Evolutionary conservation across 2,797 vertebrate genomes (phyloP).

Genomic region (Siniperca undulata): DNA sequence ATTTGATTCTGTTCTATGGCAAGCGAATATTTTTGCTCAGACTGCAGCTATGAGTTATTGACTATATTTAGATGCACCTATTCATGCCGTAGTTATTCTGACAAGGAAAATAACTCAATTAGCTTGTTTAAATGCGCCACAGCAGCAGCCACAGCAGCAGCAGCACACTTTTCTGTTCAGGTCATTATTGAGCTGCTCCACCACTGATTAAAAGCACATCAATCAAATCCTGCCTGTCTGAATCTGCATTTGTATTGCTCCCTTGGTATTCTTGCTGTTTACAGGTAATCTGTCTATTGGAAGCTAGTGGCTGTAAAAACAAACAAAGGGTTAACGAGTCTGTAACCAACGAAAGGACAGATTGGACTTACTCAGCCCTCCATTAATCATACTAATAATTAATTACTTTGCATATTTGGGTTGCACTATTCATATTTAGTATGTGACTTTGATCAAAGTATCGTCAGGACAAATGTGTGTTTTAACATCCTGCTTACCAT

Average conservation of each 20-base stretch:
- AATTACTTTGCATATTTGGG: conserved; percentile 33
- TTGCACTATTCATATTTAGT: conserved; percentile 17
- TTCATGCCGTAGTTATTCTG: conserved; percentile 3
- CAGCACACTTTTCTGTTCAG: conserved; percentile 7
- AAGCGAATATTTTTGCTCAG: not conserved
- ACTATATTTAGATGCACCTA: not conserved
- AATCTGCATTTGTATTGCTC: conserved; percentile 43
- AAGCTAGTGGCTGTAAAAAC: conserved; percentile 14
- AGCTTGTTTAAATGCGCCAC: not conserved
- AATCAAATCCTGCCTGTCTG: conserved; percentile 30
- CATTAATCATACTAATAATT: conserved; percentile 38
- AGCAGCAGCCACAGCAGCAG: not conserved
- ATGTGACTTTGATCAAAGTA: conserved; percentile 17
- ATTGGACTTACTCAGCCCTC: conserved; percentile 38
- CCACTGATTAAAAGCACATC: conserved; percentile 32
- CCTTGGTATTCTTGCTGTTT: conserved; percentile 29
- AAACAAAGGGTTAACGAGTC: conserved; percentile 24
- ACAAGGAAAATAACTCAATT: not conserved
- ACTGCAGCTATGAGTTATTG: not conserved
- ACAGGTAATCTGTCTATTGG: conserved; percentile 29
- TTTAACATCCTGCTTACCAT: not conserved
- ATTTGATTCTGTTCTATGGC: conserved; percentile 17
- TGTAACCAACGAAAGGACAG: conserved; percentile 24
- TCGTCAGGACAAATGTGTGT: not conserved
- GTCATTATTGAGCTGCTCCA: conserved; percentile 40